Base-by-base conservation (phyloP, 2,797 vertebrate genomes). In the Premnoplex brunnescens region DNA sequence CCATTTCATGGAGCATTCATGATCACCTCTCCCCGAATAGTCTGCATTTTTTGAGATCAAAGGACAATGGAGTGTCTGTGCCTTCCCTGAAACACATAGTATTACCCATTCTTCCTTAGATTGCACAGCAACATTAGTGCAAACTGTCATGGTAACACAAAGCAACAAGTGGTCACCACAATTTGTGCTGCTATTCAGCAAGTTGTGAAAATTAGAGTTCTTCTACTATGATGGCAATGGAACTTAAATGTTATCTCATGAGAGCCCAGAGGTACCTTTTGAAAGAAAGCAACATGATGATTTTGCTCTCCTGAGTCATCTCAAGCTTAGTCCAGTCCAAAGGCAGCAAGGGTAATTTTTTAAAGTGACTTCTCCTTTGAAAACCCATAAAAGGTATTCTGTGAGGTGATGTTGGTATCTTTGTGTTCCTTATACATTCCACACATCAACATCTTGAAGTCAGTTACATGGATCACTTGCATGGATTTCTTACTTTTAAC, bases 401-500 rank as follows among this genome's bases (percentile, higher is more conserved):
- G 6, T 91, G 85, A 86, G 60, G 72, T 44, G 27, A 22, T 86
- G 17, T 66, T 55, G 55, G 30, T 73, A 54, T 62, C 58, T 34
- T 93, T 86, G 55, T 90, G 26, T 85, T 88, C 48, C 91, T 88
- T 68, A 68, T 62, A 73, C 82, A n/a, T 51, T 86, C 1, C 26
- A 93, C 52, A 52, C 87, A 90, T 81, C 89, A 94, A 62, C 54
- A 69, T 92, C 91, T 89, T 96, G 88, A 96, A 95, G 85, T 88
- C 82, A 93, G 44, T 87, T 94, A 91, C 23, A 44, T 83, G 64
- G 30, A 85, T 95, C 55, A 81, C 66, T 94, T 30, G 30, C 28
- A 30, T 30, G 73, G 56, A 82, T 97, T 97, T 96, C 89, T 90
- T 97, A 73, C n/a, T 96, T 97, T 95, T 91, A 95, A 94, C 79